These are phyloP conservation scores for Pantherophis vulpinus DNA, from an alignment of 2,797 vertebrate species.

Conservation along the genomic window DNA sequence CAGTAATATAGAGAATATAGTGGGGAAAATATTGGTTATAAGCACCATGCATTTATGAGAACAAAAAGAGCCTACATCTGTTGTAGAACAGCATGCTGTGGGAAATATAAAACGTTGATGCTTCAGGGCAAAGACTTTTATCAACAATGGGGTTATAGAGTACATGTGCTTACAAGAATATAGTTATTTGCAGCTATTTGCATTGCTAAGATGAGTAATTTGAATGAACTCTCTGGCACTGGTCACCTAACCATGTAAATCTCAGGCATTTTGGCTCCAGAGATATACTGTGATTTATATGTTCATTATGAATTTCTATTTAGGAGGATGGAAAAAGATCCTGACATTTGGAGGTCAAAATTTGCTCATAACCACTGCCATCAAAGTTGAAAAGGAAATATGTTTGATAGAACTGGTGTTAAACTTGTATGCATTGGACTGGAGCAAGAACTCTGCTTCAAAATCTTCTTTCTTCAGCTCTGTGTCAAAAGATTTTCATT, in stretches of 20 bases:
- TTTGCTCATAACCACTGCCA: slow-evolving; percentile 21
- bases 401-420: slow-evolving; percentile 12
- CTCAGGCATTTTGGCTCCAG: background rate
- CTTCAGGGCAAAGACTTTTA: slow-evolving; percentile 14
- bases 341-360: slow-evolving; percentile 19
- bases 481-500: background rate
- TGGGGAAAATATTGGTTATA: background rate
- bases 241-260: background rate
- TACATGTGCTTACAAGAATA: slow-evolving; percentile 15
- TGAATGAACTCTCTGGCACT: slow-evolving; percentile 10
- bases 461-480: background rate
- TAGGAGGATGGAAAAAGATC: background rate
- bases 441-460: slow-evolving; percentile 28
- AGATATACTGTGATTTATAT: background rate
- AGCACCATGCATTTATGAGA: background rate
- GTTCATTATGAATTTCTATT: slow-evolving; percentile 23
- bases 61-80: slow-evolving; percentile 15
- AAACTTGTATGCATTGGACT: slow-evolving; percentile 21
- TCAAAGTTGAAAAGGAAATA: slow-evolving; percentile 27
- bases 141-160: background rate
- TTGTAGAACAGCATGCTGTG: background rate
- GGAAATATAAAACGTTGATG: background rate
- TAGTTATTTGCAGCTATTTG: background rate
- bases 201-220: slow-evolving; percentile 10
- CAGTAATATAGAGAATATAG: slow-evolving; percentile 5